Conservation (phyloP, 1,140 invertebrate genomes). For the Liolophura sinensis region DNA sequence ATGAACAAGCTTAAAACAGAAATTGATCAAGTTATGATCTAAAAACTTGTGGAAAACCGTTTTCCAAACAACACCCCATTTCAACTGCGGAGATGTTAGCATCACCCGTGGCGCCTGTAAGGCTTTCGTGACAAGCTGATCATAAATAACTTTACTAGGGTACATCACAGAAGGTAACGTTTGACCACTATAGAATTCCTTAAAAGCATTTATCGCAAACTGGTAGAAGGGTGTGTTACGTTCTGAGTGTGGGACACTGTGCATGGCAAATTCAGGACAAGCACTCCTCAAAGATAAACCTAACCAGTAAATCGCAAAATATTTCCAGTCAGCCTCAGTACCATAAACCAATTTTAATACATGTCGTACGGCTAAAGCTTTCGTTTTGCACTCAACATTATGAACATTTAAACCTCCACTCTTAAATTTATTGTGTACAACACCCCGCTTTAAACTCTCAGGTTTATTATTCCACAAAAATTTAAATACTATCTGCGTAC, state of each 20-base stretch:
- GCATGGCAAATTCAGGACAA: background rate
- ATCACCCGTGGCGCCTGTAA: background rate
- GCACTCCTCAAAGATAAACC: background rate
- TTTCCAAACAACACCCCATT: background rate
- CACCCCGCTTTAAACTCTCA: background rate
- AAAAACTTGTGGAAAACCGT: background rate
- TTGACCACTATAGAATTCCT: background rate
- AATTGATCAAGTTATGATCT: background rate
- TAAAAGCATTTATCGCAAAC: background rate
- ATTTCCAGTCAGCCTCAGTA: background rate
- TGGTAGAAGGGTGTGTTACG: background rate
- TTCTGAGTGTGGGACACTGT: background rate
- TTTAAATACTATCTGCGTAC: background rate
- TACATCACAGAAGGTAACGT: background rate
- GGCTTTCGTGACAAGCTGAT: background rate
- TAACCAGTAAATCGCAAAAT: constrained; percentile 1
- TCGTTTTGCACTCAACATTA: background rate
- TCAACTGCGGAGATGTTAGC: background rate
- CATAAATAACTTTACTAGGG: background rate
- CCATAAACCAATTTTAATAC: background rate
- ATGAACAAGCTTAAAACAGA: background rate
- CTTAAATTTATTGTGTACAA: background rate
- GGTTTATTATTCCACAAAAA: background rate
- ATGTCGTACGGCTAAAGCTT: background rate
- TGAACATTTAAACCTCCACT: background rate